Evolutionary conservation across 1,140 invertebrate genomes (phyloP), one percentile per base, ranked within the genome.

Genomic region (Harlomillsia oculata): DNA sequence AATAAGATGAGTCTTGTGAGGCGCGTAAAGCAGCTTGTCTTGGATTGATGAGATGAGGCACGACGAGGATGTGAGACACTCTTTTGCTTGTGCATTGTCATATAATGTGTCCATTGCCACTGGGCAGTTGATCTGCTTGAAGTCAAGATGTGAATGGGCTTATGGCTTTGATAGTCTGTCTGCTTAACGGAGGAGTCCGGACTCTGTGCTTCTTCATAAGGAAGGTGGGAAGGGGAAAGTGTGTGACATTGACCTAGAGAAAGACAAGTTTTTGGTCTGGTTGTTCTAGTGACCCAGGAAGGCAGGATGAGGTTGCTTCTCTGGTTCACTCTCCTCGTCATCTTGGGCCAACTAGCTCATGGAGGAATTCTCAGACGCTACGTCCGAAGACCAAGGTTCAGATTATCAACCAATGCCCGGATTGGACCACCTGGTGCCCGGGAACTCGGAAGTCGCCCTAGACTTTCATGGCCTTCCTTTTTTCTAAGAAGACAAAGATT

Each of bases 201-300:
- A n/a, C n/a, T n/a, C n/a, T n/a, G n/a, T n/a, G n/a, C n/a, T n/a
- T n/a, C n/a, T n/a, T n/a, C n/a, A n/a, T n/a, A n/a, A n/a, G n/a
- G n/a, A n/a, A 43, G 52, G 43, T 45, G 43, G 30, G 43, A 58
- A 46, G 45, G 59, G 43, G 59, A 61, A 61, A 61, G 59, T 56
- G 46, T 61, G 53, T 61, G 59, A 61, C 54, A 61, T 61, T 61
- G 59, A 61, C 59, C 59, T 56, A 56, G 54, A 53, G 50, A 57
- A 61, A 50, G 41, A 56, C 59, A 40, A 53, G 59, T 61, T 61
- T 53, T 56, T 61, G 49, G 41, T 55, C 54, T 61, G 32, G 43
- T 61, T 61, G 59, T 61, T 61, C 53, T 61, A 61, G 53, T 61
- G 54, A 61, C 59, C 59, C 30, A 51, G 41, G 40, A 53, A 46